Base-by-base conservation (phyloP, 2,797 vertebrate species). In the Chromobotia macracanthus region DNA sequence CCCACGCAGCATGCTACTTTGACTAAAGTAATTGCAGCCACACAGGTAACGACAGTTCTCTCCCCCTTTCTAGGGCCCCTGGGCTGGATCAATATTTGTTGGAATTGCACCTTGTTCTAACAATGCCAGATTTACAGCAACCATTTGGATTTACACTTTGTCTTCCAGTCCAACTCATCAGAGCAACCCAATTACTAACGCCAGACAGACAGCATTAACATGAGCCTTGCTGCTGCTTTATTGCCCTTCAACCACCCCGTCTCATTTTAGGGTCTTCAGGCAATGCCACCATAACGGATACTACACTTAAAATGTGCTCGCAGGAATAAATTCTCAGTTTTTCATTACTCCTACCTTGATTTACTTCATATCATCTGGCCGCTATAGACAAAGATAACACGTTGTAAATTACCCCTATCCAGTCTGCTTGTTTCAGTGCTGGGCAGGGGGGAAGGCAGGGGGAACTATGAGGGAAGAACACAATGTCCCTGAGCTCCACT, bases 381-480 rank as follows among this genome's bases (percentile, higher is more conserved):
- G 94, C 96, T 96, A 98, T 96, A 97, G 97, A 98, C 96, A 99
- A 99, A 99, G 97, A 98, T 98, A 98, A 98, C 97, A 99, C 94
- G 93, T 95, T 96, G 96, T 98, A 99, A 98, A 99, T 99, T 97
- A 98, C 95, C 92, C 93, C 94, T 92, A 95, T 95, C 94, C 94
- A 94, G 95, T 93, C 94, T 94, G 89, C 89, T 92, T 95, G 94
- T 95, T 95, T 93, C 94, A 92, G 93, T 92, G 86, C 92, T 91
- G 90, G 93, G 94, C 80, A 56, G 44, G 72, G 79, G 73, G 82
- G 35, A n/a, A 68, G 89, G 88, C 92, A 94, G 91, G 94, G 94
- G 94, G 94, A 91, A 80, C 28, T 25, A 35, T 58, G 82, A 89
- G 38, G 79, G 79, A 68, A 35, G 75, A 80, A 80, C 81, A 85